These are phyloP conservation scores for Hippocampus barbouri DNA, from an alignment of 2,113 vertebrate genomes.

Conservation along the genomic window DNA sequence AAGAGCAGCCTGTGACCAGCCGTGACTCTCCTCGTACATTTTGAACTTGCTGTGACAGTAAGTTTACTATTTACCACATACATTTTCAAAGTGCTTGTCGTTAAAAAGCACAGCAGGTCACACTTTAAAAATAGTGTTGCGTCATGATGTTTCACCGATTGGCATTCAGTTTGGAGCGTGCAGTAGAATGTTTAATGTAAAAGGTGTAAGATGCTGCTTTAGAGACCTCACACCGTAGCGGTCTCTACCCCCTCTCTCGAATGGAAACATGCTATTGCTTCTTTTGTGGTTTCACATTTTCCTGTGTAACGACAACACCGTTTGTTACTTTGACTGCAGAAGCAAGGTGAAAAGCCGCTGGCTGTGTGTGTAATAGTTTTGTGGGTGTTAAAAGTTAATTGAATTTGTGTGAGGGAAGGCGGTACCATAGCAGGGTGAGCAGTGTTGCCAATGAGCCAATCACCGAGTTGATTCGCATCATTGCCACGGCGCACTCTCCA, in stretches of 20 bases:
- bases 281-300: neutral
- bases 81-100: neutral
- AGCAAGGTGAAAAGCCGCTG: slow-evolving; percentile 17
- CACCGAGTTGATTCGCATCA: slow-evolving; percentile 43
- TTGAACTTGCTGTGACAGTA: neutral
- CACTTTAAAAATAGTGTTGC: neutral
- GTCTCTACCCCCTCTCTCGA: slow-evolving; percentile 1
- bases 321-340: slow-evolving; percentile 9
- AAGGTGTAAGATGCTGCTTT: neutral
- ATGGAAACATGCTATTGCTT: slow-evolving; percentile 5
- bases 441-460: slow-evolving; percentile 21
- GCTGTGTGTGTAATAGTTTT: slow-evolving; percentile 42
- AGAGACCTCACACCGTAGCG: neutral
- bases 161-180: slow-evolving; percentile 5
- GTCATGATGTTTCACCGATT: neutral
- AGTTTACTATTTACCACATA: neutral
- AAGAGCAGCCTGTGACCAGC: neutral
- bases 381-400: slow-evolving; percentile 61
- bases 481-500: neutral
- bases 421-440: slow-evolving; percentile 40
- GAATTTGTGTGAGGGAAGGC: slow-evolving; percentile 55
- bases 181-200: neutral
- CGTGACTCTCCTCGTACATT: neutral
- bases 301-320: slow-evolving; percentile 24
- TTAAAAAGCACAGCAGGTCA: neutral